Conservation (phyloP, 2,797 vertebrate genomes). For the Protosalanx chinensis region DNA sequence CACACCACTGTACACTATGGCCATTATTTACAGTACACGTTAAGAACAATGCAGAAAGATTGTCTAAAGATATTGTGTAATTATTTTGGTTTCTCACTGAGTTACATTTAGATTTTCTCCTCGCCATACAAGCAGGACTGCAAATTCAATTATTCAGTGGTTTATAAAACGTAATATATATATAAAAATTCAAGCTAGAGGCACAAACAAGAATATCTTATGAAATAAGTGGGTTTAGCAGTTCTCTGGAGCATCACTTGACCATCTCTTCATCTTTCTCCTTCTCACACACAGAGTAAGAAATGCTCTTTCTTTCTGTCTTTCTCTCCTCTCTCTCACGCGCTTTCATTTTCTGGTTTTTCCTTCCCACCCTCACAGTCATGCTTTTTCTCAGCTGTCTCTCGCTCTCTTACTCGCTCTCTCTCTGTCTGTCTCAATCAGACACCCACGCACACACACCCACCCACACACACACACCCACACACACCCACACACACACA, state of each 20-base stretch:
- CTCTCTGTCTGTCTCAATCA: slow-evolving; percentile 3
- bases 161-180: not conserved
- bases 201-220: slow-evolving; percentile 1
- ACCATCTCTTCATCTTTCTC: not conserved
- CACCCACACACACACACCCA: no score
- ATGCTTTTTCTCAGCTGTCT: not conserved
- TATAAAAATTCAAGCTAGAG: not conserved
- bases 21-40: slow-evolving; percentile 49
- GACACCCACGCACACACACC: slow-evolving; percentile 9
- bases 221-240: not conserved
- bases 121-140: not conserved
- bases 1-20: slow-evolving; percentile 37
- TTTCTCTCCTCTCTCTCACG: slow-evolving; percentile 26
- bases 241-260: not conserved
- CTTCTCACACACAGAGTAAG: not conserved
- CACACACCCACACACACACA: not conserved
- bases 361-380: not conserved
- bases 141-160: not conserved
- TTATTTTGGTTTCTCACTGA: not conserved
- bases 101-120: not conserved
- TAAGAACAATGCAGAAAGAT: slow-evolving; percentile 19
- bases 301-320: not conserved
- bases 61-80: not conserved
- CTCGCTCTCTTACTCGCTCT: not conserved
- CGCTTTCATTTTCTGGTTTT: not conserved